Conservation (phyloP, 2,113 vertebrate genomes). For the Arvicanthis niloticus region DNA sequence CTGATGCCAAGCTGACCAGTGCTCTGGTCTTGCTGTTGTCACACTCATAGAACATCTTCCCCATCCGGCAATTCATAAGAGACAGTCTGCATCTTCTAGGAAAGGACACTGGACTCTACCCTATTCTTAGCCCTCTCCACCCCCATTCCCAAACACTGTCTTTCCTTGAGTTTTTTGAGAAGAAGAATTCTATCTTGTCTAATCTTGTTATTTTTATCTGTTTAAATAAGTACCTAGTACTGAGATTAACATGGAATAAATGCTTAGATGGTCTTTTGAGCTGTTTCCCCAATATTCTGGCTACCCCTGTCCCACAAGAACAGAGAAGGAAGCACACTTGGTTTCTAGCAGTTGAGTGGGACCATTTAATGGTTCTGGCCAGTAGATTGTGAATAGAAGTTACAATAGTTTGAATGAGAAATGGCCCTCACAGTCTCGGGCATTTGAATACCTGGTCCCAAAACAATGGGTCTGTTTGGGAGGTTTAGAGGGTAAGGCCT, state of each 20-base stretch:
- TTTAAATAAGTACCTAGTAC: neutral
- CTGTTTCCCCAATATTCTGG: neutral
- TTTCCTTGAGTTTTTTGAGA: neutral
- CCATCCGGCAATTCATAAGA: neutral
- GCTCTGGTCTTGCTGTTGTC: neutral
- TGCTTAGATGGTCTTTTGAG: neutral
- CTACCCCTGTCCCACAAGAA: neutral
- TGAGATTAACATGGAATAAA: neutral
- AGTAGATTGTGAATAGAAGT: neutral
- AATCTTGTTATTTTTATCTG: neutral
- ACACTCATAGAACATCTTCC: neutral
- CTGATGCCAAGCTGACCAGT: conserved; percentile 53
- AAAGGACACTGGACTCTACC: neutral
- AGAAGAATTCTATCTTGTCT: neutral
- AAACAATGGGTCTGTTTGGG: neutral
- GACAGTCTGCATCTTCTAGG: neutral
- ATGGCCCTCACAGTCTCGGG: too few relatives aligned
- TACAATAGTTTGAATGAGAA: neutral
- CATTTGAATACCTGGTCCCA: neutral
- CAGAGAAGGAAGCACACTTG: neutral
- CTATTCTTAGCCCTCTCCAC: neutral
- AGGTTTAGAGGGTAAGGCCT: neutral
- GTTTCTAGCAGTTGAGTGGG: neutral
- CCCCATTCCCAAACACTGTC: neutral
- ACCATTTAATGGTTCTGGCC: neutral